Base-by-base conservation (phyloP, 2,797 vertebrate genomes). In the Gymnoscopelus microlampas region DNA sequence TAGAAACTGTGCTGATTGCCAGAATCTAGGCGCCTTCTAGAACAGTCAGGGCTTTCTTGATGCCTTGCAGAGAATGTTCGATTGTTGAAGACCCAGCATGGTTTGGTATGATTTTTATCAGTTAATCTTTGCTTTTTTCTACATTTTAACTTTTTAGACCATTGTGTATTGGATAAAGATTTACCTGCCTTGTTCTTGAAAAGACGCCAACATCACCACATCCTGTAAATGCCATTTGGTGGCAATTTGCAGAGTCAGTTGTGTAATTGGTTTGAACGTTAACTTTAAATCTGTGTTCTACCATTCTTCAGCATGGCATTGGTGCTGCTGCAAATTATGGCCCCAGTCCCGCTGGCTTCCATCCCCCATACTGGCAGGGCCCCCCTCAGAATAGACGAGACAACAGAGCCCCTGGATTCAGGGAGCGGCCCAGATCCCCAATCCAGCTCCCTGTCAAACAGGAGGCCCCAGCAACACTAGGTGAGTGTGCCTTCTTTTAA, bases 331-430 rank as follows among this genome's bases (percentile, higher is more conserved):
- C 96, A 67, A 94, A 96, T 80, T 99, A 96, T 79, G 93, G 95
- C 71, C 96, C 97, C 62, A 93, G 97, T 57, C 93, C 96, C 74
- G 74, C 96, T 72, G 95, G 95, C 79, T 98, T 98, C 94, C 97
- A 95, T 72, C 89, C 96, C 75, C 96, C 96, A 60, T 99, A 97
- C 91, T 99, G 97, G 97, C 97, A 97, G 87, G 97, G 97, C 76
- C 97, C 97, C 60, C 95, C 96, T 85, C 96, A 97, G 82, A 97
- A 94, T 84, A 94, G 97, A 89, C 95, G 97, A 79, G 98, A 99
- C 75, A 88, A 96, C 83, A 95, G 98, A 61, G 95, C 96, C 2
- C 93, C 96, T 0, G 89, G 82, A 15, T 99, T 98, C 87, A 94
- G 98, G 89, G 98, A 99, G 55, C 92, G 96, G 4, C 97, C 97